phyloP scores from a whole-genome alignment of 2,888 invertebrate genomes.

The Macrophya alboannulata region DNA sequence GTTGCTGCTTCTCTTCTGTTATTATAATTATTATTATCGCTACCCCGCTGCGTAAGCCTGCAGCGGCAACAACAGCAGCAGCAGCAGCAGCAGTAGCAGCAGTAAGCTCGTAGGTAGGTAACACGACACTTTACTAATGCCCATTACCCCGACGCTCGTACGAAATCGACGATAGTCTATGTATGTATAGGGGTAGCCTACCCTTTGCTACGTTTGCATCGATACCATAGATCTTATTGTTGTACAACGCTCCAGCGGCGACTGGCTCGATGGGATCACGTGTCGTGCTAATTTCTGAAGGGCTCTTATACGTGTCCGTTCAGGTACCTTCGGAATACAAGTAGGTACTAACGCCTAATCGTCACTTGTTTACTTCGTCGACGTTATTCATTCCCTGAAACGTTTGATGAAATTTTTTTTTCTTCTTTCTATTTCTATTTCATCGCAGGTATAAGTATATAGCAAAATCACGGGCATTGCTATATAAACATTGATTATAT shows the following conservation, averaged over 20 bases:
- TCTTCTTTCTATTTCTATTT: not conserved
- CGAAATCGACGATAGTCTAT: constrained; percentile 41
- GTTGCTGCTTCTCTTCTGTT: constrained; percentile 51
- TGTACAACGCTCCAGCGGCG: constrained; percentile 36
- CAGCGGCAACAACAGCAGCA: constrained; percentile 9
- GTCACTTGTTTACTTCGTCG: constrained; percentile 24
- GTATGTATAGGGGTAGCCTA: constrained; percentile 20
- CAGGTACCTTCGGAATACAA: constrained; percentile 20
- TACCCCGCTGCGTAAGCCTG: constrained; percentile 50
- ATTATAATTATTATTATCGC: constrained; percentile 53
- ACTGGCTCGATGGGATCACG: constrained; percentile 54
- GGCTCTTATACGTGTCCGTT: constrained; percentile 18
- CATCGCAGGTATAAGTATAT: not conserved
- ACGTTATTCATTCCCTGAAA: not conserved
- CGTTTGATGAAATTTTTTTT: not conserved
- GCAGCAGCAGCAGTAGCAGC: constrained; percentile 1
- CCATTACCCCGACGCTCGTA: constrained; percentile 55
- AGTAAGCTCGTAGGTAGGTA: constrained; percentile 40
- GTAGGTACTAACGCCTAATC: not conserved
- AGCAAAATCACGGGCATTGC: not conserved
- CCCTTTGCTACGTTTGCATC: constrained; percentile 52
- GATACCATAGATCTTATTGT: constrained; percentile 55
- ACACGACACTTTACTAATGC: constrained; percentile 53
- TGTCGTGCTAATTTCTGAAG: constrained; percentile 55
- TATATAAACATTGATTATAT: not conserved